phyloP scores from a whole-genome alignment of 2,113 vertebrate genomes.

The Salvelinus fontinalis region DNA sequence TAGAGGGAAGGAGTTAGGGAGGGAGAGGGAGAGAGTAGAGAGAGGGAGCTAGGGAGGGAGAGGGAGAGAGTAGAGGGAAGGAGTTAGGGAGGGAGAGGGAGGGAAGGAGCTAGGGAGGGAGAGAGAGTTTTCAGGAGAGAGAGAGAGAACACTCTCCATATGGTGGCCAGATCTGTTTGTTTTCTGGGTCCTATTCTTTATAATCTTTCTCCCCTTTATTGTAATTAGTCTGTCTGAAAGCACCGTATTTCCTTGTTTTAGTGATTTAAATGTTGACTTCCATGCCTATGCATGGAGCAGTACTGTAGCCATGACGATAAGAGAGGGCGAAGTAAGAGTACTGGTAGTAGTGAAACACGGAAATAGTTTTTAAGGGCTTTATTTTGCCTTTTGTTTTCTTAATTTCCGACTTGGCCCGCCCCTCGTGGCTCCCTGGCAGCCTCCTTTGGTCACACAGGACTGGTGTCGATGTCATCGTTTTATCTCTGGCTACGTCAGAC shows the following conservation, averaged over 20 bases:
- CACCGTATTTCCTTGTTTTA: background rate
- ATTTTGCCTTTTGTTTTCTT: background rate
- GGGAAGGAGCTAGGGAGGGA: too few relatives aligned
- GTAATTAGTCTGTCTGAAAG: background rate
- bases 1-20: too few relatives aligned
- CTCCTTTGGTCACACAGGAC: conserved; percentile 10
- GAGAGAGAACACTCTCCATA: too few relatives aligned
- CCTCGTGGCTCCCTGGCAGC: conserved; percentile 12
- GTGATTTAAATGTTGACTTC: background rate
- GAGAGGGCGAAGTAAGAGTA: background rate
- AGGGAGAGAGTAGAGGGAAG: too few relatives aligned
- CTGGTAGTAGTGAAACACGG: background rate
- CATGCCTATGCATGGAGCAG: background rate
- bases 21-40: too few relatives aligned
- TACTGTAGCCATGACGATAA: background rate
- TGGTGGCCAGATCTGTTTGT: too few relatives aligned
- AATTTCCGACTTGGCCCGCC: background rate
- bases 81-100: too few relatives aligned
- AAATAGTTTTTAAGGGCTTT: background rate
- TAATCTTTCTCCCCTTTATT: too few relatives aligned
- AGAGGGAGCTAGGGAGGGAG: too few relatives aligned
- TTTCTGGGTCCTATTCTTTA: background rate
- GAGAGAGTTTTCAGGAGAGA: too few relatives aligned
- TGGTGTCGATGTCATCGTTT: conserved; percentile 29
- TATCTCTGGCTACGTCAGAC: conserved; percentile 5